These are phyloP conservation scores for Channa striata DNA, from an alignment of 2,797 vertebrate species.

Conservation along the genomic window DNA sequence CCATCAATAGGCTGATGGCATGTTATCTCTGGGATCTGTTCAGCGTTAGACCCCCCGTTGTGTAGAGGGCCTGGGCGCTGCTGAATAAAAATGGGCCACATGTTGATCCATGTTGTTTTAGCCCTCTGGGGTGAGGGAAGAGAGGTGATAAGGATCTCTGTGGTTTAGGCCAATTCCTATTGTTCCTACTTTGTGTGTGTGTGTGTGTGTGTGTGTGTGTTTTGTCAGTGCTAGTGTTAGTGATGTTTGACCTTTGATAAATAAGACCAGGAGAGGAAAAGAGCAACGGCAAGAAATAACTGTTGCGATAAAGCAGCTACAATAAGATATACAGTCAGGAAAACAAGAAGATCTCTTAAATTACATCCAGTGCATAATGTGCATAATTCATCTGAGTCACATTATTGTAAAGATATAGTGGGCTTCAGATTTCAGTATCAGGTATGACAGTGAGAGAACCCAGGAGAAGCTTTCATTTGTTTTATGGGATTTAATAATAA, in stretches of 20 bases:
- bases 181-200: slow-evolving; percentile 53
- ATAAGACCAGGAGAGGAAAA: background rate
- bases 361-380: slow-evolving; percentile 35
- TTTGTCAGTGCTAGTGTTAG: slow-evolving; percentile 16
- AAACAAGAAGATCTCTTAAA: slow-evolving; percentile 38
- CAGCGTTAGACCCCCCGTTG: slow-evolving; percentile 64
- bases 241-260: slow-evolving; percentile 10
- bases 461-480: slow-evolving; percentile 38
- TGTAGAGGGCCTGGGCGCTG: slow-evolving; percentile 52
- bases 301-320: background rate
- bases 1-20: slow-evolving; percentile 61
- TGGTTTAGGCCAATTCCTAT: slow-evolving; percentile 61
- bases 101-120: slow-evolving; percentile 79
- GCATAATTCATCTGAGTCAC: slow-evolving; percentile 24
- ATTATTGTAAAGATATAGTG: slow-evolving; percentile 31
- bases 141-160: slow-evolving; percentile 77
- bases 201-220: slow-evolving; percentile 41
- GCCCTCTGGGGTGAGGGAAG: slow-evolving; percentile 76
- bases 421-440: slow-evolving; percentile 30
- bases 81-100: slow-evolving; percentile 69
- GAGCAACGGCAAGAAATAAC: background rate
- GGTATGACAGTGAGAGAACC: slow-evolving; percentile 31
- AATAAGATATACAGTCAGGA: slow-evolving; percentile 14
- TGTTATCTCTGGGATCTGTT: slow-evolving; percentile 67
- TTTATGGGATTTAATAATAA: slow-evolving; percentile 56